A percentile compares a stretch with the other conserved stretches of the same genome.
Conservation (phyloP, 2,797 vertebrate genomes). For the Limosa lapponica region DNA sequence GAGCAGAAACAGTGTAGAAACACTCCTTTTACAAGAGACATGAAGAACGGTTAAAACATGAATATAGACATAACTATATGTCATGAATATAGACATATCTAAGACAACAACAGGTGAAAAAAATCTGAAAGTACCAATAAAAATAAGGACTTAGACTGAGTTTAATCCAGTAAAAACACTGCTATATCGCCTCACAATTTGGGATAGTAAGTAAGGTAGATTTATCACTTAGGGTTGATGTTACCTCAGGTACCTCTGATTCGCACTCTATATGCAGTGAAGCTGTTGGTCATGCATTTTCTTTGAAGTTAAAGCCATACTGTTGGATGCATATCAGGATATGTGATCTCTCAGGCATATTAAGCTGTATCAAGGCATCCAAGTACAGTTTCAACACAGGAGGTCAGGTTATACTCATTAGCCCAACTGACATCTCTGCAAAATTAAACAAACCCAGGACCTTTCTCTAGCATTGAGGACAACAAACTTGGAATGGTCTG, state of each 20-base stretch:
- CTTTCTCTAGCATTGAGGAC: neutral
- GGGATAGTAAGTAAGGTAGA: neutral
- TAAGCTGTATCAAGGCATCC: neutral
- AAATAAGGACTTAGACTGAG: neutral
- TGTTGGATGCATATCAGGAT: neutral
- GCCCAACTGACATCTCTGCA: neutral
- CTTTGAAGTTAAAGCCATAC: neutral
- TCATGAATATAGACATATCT: neutral
- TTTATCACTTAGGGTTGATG: neutral
- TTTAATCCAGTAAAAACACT: neutral
- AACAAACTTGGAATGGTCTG: neutral
- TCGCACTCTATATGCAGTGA: neutral
- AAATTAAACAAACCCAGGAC: neutral
- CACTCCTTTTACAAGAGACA: neutral
- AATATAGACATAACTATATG: neutral
- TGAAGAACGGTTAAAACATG: neutral
- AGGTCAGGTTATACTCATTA: neutral
- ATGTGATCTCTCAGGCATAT: neutral
- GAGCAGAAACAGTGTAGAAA: neutral
- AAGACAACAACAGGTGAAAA: neutral
- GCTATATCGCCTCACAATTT: neutral
- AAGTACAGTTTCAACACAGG: neutral
- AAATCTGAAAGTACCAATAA: neutral
- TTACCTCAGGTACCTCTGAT: neutral
- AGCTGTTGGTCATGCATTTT: neutral